Evolutionary conservation across 1,140 invertebrate genomes (phyloP), one percentile per base, ranked within the genome.

Genomic region (Drosophila ananassae): DNA sequence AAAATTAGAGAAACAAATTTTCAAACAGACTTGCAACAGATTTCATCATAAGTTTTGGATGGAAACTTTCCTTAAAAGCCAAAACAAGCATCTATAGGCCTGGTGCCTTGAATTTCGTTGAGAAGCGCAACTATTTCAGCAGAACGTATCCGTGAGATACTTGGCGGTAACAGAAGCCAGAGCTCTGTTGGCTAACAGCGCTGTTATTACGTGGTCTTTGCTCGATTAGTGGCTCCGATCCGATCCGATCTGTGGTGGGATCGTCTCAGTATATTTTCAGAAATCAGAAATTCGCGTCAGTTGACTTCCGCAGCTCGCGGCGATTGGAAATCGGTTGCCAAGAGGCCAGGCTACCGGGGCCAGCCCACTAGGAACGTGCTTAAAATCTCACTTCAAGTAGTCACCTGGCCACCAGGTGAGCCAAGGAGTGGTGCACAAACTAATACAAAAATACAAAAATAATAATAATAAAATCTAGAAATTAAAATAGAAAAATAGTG

Each of bases 121-220:
- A 2, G n/a, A 4, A 41, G 2, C 8, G 9, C 30, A 13, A 17
- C 24, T 24, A 50, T 52, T 64, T 34, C 32, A 46, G 6, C 62
- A 51, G 10, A 37, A 37, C 34, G 13, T 21, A 44, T 44, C 41
- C 8, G 41, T 21, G 41, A 44, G 41, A 44, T 44, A 21, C 41
- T 44, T 21, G 7, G 1, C 41, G 39, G 3, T 4, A 2, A 37
- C 47, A 8, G 37, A 12, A 37, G 9, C 9, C 47, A 25, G 41
- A 2, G 28, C 22, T 17, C 66, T 68, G 66, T 67, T 68, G 39
- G 13, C 21, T 34, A 68, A 68, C 61, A 68, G 13, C 52, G 3
- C 44, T 41, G 44, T 32, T 48, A 48, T 68, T 39, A 69, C 63
- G 63, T 56, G 41, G 64, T 30, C 32, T n/a, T 44, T n/a, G 41